Evolutionary conservation across 35 echinoderm and acorn worm species (phyloP).

Genomic region (Lytechinus variegatus): DNA sequence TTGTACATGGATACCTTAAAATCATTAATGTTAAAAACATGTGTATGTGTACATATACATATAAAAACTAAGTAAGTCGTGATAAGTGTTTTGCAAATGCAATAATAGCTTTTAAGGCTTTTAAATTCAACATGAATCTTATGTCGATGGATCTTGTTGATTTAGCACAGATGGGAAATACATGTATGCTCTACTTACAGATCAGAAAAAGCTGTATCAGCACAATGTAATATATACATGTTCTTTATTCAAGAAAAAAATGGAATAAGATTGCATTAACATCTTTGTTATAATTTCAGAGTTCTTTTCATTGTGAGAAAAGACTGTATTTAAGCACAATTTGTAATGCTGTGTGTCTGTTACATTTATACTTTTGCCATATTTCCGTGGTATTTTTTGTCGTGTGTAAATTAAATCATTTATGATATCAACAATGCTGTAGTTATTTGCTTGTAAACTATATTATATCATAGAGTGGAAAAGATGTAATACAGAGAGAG

Average conservation of each 20-base stretch:
- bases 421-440: not conserved
- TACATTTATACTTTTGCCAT: not conserved
- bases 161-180: too few species aligned
- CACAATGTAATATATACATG: too few species aligned
- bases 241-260: not conserved
- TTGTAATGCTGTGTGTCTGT: not conserved
- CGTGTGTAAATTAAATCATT: not conserved
- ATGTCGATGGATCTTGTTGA: too few species aligned
- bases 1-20: too few species aligned
- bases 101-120: too few species aligned
- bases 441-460: not conserved
- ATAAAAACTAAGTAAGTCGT: too few species aligned
- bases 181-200: too few species aligned
- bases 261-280: not conserved
- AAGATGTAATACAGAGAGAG: not conserved
- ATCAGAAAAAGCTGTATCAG: too few species aligned
- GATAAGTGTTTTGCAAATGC: too few species aligned
- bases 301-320: not conserved
- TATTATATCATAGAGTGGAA: not conserved
- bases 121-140: too few species aligned
- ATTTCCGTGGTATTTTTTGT: not conserved
- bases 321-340: not conserved
- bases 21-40: too few species aligned
- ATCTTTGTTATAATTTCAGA: not conserved
- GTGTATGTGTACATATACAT: too few species aligned